Evolutionary conservation across 2,797 vertebrate species (phyloP).

Genomic region (Carduelis carduelis): DNA sequence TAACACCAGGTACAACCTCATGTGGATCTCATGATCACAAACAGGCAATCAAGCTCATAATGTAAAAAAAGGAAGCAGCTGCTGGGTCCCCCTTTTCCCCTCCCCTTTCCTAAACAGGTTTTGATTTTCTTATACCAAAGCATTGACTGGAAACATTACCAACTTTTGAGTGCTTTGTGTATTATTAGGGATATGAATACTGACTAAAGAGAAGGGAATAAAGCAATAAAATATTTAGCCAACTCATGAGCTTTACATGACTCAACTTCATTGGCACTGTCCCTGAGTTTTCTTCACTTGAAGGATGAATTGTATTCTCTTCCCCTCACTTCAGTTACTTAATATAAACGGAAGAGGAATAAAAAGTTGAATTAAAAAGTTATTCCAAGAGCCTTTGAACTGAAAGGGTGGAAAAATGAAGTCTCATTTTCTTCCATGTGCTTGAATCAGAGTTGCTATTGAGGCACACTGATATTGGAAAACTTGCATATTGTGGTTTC

Average conservation of each 20-base stretch:
- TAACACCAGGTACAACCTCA: neutral
- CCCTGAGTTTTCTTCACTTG: neutral
- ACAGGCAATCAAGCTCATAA: neutral
- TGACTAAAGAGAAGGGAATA: neutral
- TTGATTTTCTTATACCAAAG: neutral
- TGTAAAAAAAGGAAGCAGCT: neutral
- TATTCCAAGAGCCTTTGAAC: neutral
- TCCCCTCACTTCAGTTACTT: neutral
- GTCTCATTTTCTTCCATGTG: neutral
- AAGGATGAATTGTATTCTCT: neutral
- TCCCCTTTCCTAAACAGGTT: neutral
- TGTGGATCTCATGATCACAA: neutral
- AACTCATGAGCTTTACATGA: neutral
- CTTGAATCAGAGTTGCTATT: neutral
- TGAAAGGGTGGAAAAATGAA: neutral
- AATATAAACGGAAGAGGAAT: neutral
- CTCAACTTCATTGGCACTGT: neutral
- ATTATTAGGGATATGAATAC: neutral
- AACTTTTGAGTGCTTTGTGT: neutral
- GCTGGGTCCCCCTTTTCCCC: fast-evolving
- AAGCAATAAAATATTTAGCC: neutral
- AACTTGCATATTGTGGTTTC: neutral
- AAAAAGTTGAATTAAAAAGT: neutral
- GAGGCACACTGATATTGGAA: neutral
- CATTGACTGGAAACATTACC: neutral